Percentiles rank a stretch among this genome's conserved stretches.
Conservation (phyloP, 2,888 invertebrate genomes). For the Halictus ligatus region DNA sequence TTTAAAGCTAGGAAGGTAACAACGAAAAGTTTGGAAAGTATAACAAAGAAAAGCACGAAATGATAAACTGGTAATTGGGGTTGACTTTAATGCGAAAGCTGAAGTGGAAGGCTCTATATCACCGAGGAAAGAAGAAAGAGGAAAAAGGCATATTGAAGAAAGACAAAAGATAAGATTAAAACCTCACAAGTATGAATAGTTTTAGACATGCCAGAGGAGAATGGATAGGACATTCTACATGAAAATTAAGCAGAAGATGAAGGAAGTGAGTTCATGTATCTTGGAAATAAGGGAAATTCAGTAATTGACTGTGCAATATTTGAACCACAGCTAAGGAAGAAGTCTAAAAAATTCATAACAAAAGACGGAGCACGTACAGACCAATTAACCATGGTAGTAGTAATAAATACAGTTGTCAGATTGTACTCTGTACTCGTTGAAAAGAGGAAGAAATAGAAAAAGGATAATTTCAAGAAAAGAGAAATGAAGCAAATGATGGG, state of each 20-base stretch:
- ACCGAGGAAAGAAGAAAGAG: background rate
- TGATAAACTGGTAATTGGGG: constrained; percentile 13
- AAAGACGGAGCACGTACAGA: background rate
- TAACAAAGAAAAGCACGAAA: background rate
- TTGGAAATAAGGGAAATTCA: background rate
- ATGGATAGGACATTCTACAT: constrained; percentile 3
- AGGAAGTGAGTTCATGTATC: background rate
- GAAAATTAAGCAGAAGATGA: background rate
- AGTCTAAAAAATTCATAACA: background rate
- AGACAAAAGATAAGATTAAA: constrained; percentile 17
- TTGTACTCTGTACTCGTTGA: too few relatives aligned
- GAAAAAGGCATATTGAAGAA: background rate
- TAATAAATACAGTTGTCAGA: background rate
- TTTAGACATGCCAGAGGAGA: constrained; percentile 5
- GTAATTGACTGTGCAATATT: background rate
- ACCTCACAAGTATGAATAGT: constrained; percentile 10
- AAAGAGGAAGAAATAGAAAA: background rate
- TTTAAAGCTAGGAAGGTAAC: background rate
- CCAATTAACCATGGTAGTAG: background rate
- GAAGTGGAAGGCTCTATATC: background rate
- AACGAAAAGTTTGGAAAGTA: background rate
- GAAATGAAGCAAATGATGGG: background rate
- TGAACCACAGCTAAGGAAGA: background rate
- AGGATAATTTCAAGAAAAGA: background rate
- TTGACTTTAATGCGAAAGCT: background rate